Conservation (phyloP, 2,888 invertebrate genomes). For the Tipula confusa region DNA sequence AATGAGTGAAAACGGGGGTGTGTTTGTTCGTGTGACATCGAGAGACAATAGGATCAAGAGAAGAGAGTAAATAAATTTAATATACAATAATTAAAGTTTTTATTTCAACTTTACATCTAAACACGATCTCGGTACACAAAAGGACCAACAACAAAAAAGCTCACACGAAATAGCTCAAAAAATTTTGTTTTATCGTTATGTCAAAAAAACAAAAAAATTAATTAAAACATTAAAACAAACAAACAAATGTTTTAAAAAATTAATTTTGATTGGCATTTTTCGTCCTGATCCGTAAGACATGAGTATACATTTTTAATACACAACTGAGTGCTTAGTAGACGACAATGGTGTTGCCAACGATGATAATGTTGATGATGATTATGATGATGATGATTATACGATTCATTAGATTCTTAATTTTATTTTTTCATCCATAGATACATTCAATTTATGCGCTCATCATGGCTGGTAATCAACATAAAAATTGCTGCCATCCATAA, state of each 20-base stretch:
- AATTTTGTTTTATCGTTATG: background rate
- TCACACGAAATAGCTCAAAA: background rate
- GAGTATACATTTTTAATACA: too few species aligned
- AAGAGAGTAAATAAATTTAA: background rate
- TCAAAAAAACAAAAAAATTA: background rate
- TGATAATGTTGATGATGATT: background rate
- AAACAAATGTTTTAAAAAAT: background rate
- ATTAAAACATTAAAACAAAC: background rate
- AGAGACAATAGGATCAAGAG: background rate
- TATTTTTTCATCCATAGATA: background rate
- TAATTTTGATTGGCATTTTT: background rate
- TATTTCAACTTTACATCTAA: background rate
- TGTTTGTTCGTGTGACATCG: too few species aligned
- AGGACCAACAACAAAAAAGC: background rate
- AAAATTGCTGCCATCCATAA: background rate
- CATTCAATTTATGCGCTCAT: background rate
- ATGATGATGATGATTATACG: background rate
- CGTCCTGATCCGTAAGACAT: background rate
- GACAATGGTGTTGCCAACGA: background rate
- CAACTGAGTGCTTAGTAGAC: too few species aligned
- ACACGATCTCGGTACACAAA: background rate
- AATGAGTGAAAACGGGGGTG: background rate
- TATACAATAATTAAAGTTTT: background rate
- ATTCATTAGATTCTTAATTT: constrained; percentile 3
- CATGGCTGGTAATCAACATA: constrained; percentile 1